A percentile compares a stretch with the other conserved stretches of the same genome.
Evolutionary conservation across 2,113 vertebrate genomes (phyloP).

Genomic region (Coturnix japonica): DNA sequence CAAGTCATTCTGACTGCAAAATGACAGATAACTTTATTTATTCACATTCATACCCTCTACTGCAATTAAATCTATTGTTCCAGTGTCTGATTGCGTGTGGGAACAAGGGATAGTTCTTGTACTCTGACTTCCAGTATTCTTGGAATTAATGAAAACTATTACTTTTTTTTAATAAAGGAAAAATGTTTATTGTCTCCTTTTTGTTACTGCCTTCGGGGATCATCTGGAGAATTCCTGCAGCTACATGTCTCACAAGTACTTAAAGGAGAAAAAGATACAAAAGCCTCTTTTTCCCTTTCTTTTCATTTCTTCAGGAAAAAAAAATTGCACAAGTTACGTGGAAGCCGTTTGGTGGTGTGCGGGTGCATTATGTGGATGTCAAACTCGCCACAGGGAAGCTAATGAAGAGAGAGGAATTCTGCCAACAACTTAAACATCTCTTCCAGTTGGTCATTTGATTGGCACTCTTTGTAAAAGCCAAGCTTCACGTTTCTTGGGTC

Average conservation of each 20-base stretch:
- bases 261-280: conserved; percentile 10
- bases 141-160: conserved; percentile 3
- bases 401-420: background rate
- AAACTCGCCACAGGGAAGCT: background rate
- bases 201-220: background rate
- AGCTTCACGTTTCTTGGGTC: background rate
- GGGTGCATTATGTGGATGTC: background rate
- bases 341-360: background rate
- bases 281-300: background rate
- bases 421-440: background rate
- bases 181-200: background rate
- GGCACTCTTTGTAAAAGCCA: background rate
- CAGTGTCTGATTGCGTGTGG: background rate
- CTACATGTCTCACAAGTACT: conserved; percentile 16
- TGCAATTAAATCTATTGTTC: background rate
- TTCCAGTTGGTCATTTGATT: background rate
- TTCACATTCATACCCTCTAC: background rate
- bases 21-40: background rate
- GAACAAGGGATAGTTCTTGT: background rate
- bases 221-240: background rate
- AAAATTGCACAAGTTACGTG: fast-evolving
- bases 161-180: background rate
- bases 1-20: background rate
- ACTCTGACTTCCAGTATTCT: background rate
- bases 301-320: background rate